A percentile compares a stretch with the other conserved stretches of the same genome.
These are phyloP conservation scores for Pedionomus torquatus DNA, from an alignment of 2,113 vertebrate species.

Conservation along the genomic window DNA sequence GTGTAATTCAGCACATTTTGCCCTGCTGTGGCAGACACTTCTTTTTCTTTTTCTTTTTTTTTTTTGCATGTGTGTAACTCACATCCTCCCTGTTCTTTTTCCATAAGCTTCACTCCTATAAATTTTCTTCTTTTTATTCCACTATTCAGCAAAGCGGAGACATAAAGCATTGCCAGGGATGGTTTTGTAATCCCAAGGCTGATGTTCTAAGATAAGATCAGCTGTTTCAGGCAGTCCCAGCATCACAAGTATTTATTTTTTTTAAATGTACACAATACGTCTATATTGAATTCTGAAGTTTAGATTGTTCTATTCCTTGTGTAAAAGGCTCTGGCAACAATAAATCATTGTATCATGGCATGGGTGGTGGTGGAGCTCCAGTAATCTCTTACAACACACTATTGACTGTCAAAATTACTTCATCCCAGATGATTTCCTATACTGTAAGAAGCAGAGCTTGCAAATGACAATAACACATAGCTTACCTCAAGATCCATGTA, in stretches of 20 bases:
- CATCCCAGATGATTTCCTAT: not conserved
- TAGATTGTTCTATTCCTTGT: not conserved
- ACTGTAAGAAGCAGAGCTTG: not conserved
- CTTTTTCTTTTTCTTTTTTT: not conserved
- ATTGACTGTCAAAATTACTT: not conserved
- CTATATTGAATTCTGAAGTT: not conserved
- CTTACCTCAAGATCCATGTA: not conserved
- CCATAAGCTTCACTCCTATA: not conserved
- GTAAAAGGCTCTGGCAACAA: not conserved
- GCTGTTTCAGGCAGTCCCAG: not conserved
- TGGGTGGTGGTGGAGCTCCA: not conserved
- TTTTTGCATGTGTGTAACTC: not conserved
- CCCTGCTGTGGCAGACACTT: slow-evolving; percentile 18
- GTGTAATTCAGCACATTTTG: slow-evolving; percentile 31
- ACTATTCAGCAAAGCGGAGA: not conserved
- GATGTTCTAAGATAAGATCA: not conserved
- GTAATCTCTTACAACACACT: not conserved
- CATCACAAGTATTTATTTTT: not conserved
- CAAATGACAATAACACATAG: not conserved
- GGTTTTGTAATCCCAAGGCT: not conserved
- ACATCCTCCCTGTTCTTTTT: not conserved
- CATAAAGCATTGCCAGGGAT: not conserved
- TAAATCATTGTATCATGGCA: slow-evolving; percentile 9
- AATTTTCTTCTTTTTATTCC: not conserved
- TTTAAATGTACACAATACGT: not conserved